phyloP scores from a whole-genome alignment of 2,888 invertebrate genomes.

The Agonopterix subpropinquella region DNA sequence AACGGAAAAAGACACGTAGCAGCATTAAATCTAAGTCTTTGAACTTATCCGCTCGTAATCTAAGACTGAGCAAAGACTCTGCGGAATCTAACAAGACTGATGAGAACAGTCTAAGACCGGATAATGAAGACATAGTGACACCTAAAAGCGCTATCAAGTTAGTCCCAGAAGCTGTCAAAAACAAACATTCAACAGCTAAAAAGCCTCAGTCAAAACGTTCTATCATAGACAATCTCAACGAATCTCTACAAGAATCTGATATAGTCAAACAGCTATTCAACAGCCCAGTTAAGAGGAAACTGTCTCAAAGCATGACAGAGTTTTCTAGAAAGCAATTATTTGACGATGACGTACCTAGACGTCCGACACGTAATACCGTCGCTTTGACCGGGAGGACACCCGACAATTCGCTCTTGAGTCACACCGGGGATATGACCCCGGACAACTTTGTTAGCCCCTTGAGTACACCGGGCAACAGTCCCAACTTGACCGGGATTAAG shows the following conservation, averaged over 20 bases:
- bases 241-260: conserved; percentile 56
- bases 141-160: conserved; percentile 51
- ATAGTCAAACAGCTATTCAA: conserved; percentile 62
- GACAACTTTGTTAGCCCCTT: conserved; percentile 53
- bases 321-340: conserved; percentile 43
- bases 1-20: conserved; percentile 18
- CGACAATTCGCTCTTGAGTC: conserved; percentile 29
- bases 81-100: conserved; percentile 23
- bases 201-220: conserved; percentile 64
- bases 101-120: conserved; percentile 14
- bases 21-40: conserved; percentile 32
- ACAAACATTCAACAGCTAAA: conserved; percentile 65
- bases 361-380: conserved; percentile 30
- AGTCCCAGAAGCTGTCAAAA: conserved; percentile 55
- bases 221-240: conserved; percentile 59
- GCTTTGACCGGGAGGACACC: conserved; percentile 25
- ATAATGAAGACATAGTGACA: conserved; percentile 40
- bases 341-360: conserved; percentile 29
- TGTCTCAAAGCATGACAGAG: conserved; percentile 68
- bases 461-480: conserved; percentile 35
- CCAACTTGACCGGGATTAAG: conserved; percentile 37
- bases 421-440: conserved; percentile 33
- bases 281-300: conserved; percentile 64
- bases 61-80: conserved; percentile 26
- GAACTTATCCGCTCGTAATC: conserved; percentile 20